Conservation (phyloP, 2,113 vertebrate species). For the Chaetodon trifascialis region DNA sequence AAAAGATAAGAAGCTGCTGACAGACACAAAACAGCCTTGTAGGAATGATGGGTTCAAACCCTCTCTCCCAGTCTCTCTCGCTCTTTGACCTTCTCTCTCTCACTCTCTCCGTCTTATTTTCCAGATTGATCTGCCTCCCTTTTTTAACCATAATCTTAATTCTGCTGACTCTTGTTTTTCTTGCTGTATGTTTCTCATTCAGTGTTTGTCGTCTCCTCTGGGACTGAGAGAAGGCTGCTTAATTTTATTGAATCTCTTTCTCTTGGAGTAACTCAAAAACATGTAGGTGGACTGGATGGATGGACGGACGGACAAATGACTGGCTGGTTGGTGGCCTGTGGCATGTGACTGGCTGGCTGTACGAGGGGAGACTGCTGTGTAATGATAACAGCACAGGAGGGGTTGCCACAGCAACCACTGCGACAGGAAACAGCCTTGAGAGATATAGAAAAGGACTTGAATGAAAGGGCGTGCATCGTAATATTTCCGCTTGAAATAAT, state of each 20-base stretch:
- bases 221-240: conserved; percentile 12
- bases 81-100: conserved; percentile 45
- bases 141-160: conserved; percentile 51
- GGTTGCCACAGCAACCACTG: conserved; percentile 59
- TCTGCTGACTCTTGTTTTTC: conserved; percentile 51
- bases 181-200: conserved; percentile 21
- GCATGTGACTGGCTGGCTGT: conserved; percentile 35
- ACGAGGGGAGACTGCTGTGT: conserved; percentile 39
- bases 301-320: conserved; percentile 13
- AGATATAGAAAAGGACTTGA: conserved; percentile 31
- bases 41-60: conserved; percentile 52
- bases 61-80: not conserved
- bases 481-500: conserved; percentile 21
- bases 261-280: conserved; percentile 2
- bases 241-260: conserved; percentile 26
- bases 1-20: conserved; percentile 66
- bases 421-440: conserved; percentile 54
- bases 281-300: not conserved
- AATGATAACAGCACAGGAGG: conserved; percentile 60
- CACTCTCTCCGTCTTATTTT: conserved; percentile 17
- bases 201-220: conserved; percentile 14
- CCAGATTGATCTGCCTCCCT: no score
- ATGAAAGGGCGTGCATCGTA: conserved; percentile 2
- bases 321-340: conserved; percentile 15
- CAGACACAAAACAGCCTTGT: conserved; percentile 49